Evolutionary conservation across 2,888 invertebrate genomes (phyloP), one percentile per base, ranked within the genome.

Genomic region (Nephrotoma flavescens): DNA sequence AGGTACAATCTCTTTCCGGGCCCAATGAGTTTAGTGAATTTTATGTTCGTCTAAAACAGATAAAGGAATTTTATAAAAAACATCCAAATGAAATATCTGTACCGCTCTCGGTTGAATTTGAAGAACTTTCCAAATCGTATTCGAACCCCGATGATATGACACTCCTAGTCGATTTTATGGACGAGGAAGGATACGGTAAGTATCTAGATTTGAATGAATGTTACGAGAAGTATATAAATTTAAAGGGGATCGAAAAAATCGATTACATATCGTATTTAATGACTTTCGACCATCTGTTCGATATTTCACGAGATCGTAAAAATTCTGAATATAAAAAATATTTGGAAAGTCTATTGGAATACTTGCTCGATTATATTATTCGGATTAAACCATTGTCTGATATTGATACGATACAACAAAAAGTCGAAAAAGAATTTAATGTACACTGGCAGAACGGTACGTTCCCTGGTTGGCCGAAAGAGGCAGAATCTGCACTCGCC

Each of bases 21-120:
- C 99, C 99, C 0, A 99, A 99, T 93, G 99, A 99, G 91, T 99
- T 99, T 91, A 96, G 96, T 88, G 99, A 99, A 91, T 99, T 99
- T 92, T 99, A 99, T 91, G 94, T 95, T 0, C 94, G 99, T 52
- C 93, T 99, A 11, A 98, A 98, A 90, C 95, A 96, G 89, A 97
- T 99, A 87, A 98, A 98, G 91, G 99, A 99, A 89, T 99, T 99
- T 90, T 98, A 99, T 90, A 95, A 97, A 87, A 96, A 96, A 90
- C 98, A 99, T 93, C 98, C 98, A 0, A 97, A 98, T 92, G 98
- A 99, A 93, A 96, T 97, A 89, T 91, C 97, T 92, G 96, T 99
- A 4, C 99, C 99, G 1, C 96, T 99, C 95, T 98, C 99, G 0
- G 96, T 99, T 0, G 99, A 99, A 91, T 99, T 99, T 93, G 98